phyloP scores from a whole-genome alignment of 2,113 vertebrate species.

The Callipepla squamata region DNA sequence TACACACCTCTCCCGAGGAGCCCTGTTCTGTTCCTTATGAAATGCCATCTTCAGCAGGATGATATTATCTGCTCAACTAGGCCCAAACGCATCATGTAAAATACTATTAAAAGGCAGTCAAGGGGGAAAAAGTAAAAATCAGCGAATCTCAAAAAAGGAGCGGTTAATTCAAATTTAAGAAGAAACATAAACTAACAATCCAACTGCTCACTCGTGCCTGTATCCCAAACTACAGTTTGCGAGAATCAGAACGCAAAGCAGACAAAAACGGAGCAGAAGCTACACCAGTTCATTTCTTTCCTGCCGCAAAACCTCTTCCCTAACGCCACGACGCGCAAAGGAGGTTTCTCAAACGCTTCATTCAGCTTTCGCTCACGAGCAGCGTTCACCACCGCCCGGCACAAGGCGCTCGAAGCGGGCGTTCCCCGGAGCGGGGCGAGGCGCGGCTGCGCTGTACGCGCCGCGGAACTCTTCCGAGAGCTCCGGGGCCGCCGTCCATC shows the following conservation, averaged over 20 bases:
- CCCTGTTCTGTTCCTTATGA: not conserved
- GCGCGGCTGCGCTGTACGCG: too few species aligned
- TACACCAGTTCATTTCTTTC: not conserved
- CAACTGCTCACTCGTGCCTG: not conserved
- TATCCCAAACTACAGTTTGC: not conserved
- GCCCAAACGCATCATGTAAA: not conserved
- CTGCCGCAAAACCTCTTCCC: not conserved
- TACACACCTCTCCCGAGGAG: not conserved
- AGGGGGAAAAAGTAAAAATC: not conserved
- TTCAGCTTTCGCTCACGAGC: not conserved
- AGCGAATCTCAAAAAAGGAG: not conserved
- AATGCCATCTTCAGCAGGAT: not conserved
- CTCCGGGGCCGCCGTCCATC: conserved; percentile 66
- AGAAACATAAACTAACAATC: not conserved
- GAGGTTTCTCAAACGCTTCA: not conserved
- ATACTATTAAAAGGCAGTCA: not conserved
- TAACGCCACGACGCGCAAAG: not conserved
- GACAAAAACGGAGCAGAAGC: fast-evolving
- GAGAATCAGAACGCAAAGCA: not conserved
- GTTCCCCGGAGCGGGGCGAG: too few species aligned
- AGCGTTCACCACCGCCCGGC: fast-evolving
- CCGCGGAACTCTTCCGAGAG: not conserved
- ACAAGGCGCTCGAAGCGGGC: not conserved
- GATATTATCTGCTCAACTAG: not conserved
- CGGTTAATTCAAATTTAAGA: not conserved